Base-by-base conservation (phyloP, 2,888 invertebrate species). In the Xestia xanthographa region DNA sequence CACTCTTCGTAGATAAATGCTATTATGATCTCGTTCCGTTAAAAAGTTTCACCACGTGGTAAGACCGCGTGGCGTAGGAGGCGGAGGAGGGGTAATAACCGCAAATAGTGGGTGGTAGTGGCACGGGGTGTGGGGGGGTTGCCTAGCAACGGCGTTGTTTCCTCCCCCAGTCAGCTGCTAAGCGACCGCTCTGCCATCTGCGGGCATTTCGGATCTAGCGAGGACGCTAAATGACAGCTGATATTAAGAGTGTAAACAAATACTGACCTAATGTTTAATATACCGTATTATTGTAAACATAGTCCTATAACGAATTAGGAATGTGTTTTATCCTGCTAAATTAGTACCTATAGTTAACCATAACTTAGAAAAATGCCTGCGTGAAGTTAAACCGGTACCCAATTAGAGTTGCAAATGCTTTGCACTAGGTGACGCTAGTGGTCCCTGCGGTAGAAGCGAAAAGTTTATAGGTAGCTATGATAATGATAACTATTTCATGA, bases 91-190 rank as follows among this genome's bases (percentile, higher is more conserved):
- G 58, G 50, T 69, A 12, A 34, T 14, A 58, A 43, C 56, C 41
- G 29, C 48, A 60, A 63, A 60, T 50, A 60, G 74, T 29, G 45
- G 38, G 66, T n/a, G 70, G 66, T 48, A 22, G 12, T 26, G n/a
- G 20, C 45, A n/a, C 29, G 43, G 53, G 34, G 63, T 67, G 76
- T 58, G 29, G 58, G 68, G 12, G 12, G 43, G 85, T 83, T 73
- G 70, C 85, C 71, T 68, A 68, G 83, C 72, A 85, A 81, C 85
- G 71, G 85, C 65, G 53, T 84, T 83, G 85, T 81, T 83, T 67
- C 60, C 34, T 58, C 66, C 34, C 69, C 53, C n/a, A 67, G 60
- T 84, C 85, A 85, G 83, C 83, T 85, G 83, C 45, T 67, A 66
- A 6, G 56, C 73, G 68, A 66, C 29, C 38, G 34, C 68, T 9